These are phyloP conservation scores for Dichetophora obliterata DNA, from an alignment of 2,888 invertebrate genomes.

Conservation along the genomic window DNA sequence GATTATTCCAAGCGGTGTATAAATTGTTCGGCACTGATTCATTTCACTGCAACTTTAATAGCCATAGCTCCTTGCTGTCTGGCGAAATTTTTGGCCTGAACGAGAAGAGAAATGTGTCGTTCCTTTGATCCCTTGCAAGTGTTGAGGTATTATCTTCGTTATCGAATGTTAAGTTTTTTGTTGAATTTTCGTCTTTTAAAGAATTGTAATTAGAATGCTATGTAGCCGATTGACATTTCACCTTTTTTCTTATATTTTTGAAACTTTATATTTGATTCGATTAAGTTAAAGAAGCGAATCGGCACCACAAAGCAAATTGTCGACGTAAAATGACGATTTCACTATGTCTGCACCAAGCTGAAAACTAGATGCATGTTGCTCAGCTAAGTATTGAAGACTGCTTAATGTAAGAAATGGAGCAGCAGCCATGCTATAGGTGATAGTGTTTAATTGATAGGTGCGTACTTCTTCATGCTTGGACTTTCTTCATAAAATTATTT, in stretches of 20 bases:
- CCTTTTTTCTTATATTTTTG: too few species aligned
- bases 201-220: conserved; percentile 42
- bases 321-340: conserved; percentile 51
- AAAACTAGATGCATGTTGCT: conserved; percentile 35
- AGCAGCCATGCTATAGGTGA: conserved; percentile 42
- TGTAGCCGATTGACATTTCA: conserved; percentile 39
- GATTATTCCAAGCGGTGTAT: not conserved
- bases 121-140: too few species aligned
- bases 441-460: conserved; percentile 24
- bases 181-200: too few species aligned
- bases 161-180: too few species aligned
- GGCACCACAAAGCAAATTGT: conserved; percentile 47
- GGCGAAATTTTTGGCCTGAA: too few species aligned
- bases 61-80: conserved; percentile 31
- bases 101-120: too few species aligned
- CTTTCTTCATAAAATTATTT: conserved; percentile 30
- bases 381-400: too few species aligned
- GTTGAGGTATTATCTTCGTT: too few species aligned
- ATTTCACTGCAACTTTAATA: conserved; percentile 11
- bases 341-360: conserved; percentile 44
- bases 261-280: conserved; percentile 34
- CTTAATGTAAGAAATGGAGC: too few species aligned
- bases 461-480: not conserved
- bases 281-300: conserved; percentile 38
- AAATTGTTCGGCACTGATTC: conserved; percentile 1